Evolutionary conservation across 2,113 vertebrate genomes (phyloP), one percentile per base, ranked within the genome.

Genomic region (Steatornis caripensis): DNA sequence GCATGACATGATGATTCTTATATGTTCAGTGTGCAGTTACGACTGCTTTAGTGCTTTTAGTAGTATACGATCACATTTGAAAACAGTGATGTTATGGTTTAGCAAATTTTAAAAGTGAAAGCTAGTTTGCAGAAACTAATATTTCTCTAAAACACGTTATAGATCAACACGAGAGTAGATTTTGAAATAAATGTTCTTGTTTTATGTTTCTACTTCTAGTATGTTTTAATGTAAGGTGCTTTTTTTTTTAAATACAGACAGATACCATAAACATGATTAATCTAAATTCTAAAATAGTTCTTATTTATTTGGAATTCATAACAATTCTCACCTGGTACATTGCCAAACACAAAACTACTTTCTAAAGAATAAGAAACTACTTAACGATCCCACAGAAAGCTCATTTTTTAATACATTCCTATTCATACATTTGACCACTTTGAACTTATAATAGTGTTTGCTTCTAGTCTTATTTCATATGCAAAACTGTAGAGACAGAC

Each of bases 1-100:
- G 24, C 57, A 91, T 82, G 94, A 96, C 95, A 95, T 82, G 82
- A 90, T 43, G 78, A 91, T 94, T 97, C 84, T 91, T 91, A 11
- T 11, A 71, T 9, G 24, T 84, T 88, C 80, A 58, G 46, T 9
- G n/a, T 79, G 58, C 46, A 87, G 75, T 62, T 96, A 91, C n/a
- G 84, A 91, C 34, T 89, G 87, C 53, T 91, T 69, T 57, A 72
- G 37, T 75, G 51, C 74, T 88, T 93, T 94, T 34, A 93, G 76
- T 45, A 79, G n/a, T 7, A 3, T 57, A 81, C 43, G 53, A 93
- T 27, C 48, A 57, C n/a, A 36, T n/a, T 69, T 2, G 11, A 72
- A 88, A 89, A 68, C 24, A 34, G 30, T 34, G 81, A 19, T 90
- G 22, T 61, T 90, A 70, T 8, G 57, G 11, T 79, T 76, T n/a